A percentile compares a stretch with the other conserved stretches of the same genome.
Conservation (phyloP, 2,797 vertebrate genomes). For the Hippoglossus hippoglossus region DNA sequence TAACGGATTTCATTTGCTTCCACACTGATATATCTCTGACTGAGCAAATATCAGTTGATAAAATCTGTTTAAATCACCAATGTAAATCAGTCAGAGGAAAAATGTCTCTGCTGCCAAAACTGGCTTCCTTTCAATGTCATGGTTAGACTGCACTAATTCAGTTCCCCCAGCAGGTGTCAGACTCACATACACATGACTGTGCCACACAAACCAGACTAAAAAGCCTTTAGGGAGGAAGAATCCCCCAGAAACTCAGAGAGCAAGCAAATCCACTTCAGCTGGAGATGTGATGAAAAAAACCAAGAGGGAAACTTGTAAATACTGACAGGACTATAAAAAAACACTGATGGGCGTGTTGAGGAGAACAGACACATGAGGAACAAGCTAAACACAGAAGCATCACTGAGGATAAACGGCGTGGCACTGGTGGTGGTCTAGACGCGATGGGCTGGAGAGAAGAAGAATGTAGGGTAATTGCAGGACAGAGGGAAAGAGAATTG, state of each 20-base stretch:
- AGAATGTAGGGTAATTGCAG: constrained; percentile 63
- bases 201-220: constrained; percentile 24
- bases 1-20: too few species aligned
- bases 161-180: constrained; percentile 78
- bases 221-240: constrained; percentile 52
- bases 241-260: constrained; percentile 45
- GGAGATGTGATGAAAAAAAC: constrained; percentile 32
- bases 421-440: constrained; percentile 55
- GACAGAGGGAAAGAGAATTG: constrained; percentile 60
- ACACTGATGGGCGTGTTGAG: constrained; percentile 29
- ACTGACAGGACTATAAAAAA: constrained; percentile 25
- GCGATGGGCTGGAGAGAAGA: constrained; percentile 28
- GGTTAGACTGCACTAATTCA: constrained; percentile 47
- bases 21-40: too few species aligned
- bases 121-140: constrained; percentile 30
- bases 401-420: constrained; percentile 26
- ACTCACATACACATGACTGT: constrained; percentile 48
- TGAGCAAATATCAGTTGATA: neutral
- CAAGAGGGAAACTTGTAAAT: constrained; percentile 21
- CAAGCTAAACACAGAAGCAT: constrained; percentile 25
- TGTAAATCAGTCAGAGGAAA: constrained; percentile 28
- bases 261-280: constrained; percentile 44
- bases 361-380: constrained; percentile 20
- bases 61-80: neutral
- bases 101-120: constrained; percentile 48